phyloP scores from a whole-genome alignment of 2,888 invertebrate genomes.

The Clistopyga incitator region DNA sequence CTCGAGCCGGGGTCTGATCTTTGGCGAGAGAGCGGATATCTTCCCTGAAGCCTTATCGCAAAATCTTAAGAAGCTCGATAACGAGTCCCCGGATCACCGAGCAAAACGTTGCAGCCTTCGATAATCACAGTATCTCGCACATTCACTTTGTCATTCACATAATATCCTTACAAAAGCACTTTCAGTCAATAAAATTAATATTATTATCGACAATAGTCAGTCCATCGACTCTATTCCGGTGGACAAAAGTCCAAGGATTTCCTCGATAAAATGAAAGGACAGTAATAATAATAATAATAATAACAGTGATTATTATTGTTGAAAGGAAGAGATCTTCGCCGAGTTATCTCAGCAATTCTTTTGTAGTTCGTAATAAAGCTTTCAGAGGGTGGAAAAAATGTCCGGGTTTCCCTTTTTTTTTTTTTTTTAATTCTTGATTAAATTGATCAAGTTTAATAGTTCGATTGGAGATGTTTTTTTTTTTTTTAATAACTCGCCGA shows the following conservation, averaged over 20 bases:
- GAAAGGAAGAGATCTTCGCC: background rate
- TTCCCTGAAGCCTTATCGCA: background rate
- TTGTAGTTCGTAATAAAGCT: conserved; percentile 1
- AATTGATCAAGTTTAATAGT: conserved; percentile 3
- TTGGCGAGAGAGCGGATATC: background rate
- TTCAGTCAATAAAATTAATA: background rate
- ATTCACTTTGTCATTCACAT: conserved; percentile 42
- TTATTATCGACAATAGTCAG: conserved; percentile 21
- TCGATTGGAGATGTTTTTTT: background rate
- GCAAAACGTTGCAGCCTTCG: background rate
- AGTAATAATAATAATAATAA: background rate
- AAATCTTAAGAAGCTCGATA: background rate
- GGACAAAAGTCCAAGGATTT: conserved; percentile 2
- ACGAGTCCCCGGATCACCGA: background rate
- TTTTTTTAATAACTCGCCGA: background rate
- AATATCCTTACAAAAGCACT: conserved; percentile 36
- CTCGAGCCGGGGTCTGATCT: conserved; percentile 24
- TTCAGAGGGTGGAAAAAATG: conserved; percentile 10
- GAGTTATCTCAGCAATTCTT: conserved; percentile 19
- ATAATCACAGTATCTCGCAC: conserved; percentile 22
- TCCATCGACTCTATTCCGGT: background rate
- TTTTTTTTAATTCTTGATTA: background rate
- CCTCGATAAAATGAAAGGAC: background rate
- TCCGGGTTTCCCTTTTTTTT: background rate
- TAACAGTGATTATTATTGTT: background rate